phyloP scores from a whole-genome alignment of 2,888 invertebrate species.

The Gryllus longicercus region DNA sequence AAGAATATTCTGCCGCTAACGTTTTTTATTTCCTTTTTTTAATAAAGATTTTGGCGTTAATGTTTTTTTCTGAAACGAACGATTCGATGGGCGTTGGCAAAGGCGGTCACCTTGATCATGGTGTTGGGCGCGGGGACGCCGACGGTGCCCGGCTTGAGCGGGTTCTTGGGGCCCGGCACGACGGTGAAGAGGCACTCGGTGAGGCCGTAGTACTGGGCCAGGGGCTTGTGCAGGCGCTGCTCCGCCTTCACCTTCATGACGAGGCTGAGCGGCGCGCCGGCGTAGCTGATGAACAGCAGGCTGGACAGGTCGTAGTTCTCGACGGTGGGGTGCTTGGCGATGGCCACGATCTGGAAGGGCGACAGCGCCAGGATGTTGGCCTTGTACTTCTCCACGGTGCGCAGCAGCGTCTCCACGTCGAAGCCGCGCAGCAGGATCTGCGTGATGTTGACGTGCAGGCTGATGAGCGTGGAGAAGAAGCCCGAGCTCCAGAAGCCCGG shows the following conservation, averaged over 20 bases:
- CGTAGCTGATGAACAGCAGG: slow-evolving; percentile 66
- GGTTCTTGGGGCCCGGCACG: slow-evolving; percentile 47
- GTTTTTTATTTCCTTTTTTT: too few relatives aligned
- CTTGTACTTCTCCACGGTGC: slow-evolving; percentile 46
- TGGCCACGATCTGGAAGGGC: slow-evolving; percentile 78
- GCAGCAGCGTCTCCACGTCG: not conserved
- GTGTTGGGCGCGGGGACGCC: slow-evolving; percentile 38
- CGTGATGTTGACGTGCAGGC: not conserved
- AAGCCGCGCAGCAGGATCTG: not conserved
- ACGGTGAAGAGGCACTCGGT: slow-evolving; percentile 71
- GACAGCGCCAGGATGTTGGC: slow-evolving; percentile 68
- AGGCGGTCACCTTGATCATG: slow-evolving; percentile 42
- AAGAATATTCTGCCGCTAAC: too few relatives aligned
- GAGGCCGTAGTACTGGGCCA: slow-evolving; percentile 74
- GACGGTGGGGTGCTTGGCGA: slow-evolving; percentile 77
- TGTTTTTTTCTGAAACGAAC: too few relatives aligned
- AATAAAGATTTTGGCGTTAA: too few relatives aligned
- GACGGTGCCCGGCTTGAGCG: slow-evolving; percentile 37
- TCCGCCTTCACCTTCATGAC: slow-evolving; percentile 49
- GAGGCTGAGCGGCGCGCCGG: slow-evolving; percentile 80
- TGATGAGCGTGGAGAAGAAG: not conserved
- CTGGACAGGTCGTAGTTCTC: slow-evolving; percentile 71
- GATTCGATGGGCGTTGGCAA: too few relatives aligned
- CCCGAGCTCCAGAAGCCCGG: not conserved
- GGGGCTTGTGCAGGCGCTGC: slow-evolving; percentile 46